Evolutionary conservation across 2,888 invertebrate species (phyloP).

Genomic region (Desoria tigrina): DNA sequence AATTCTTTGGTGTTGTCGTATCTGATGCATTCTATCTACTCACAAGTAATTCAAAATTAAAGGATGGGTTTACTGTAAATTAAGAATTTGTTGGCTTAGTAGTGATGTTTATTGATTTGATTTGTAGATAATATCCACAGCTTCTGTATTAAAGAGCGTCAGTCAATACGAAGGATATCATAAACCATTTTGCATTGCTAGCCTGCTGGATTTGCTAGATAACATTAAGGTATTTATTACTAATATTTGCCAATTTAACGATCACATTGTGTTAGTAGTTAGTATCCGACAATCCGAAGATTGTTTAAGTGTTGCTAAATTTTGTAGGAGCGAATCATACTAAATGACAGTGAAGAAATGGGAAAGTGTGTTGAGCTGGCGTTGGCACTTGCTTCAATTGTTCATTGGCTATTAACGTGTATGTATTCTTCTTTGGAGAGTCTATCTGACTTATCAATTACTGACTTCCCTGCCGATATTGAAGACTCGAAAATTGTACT

Average conservation of each 20-base stretch:
- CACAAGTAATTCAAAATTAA: conserved; percentile 63
- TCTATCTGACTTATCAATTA: conserved; percentile 45
- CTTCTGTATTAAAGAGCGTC: conserved; percentile 82
- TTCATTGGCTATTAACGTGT: conserved; percentile 78
- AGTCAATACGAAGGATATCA: conserved; percentile 84
- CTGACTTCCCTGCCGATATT: conserved; percentile 44
- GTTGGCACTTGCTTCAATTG: conserved; percentile 76
- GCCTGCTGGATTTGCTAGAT: conserved; percentile 81
- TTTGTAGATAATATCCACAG: conserved; percentile 76
- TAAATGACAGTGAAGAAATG: conserved; percentile 42
- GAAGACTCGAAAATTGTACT: conserved; percentile 51
- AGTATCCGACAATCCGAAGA: background rate
- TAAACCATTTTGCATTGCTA: conserved; percentile 83
- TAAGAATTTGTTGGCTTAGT: background rate
- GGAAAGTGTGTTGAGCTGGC: conserved; percentile 81
- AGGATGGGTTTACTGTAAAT: conserved; percentile 1
- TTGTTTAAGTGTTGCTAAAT: background rate
- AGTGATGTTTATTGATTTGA: conserved; percentile 6
- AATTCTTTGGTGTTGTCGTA: conserved; percentile 89
- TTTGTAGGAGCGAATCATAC: conserved; percentile 62
- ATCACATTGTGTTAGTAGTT: background rate
- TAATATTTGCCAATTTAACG: too few species aligned
- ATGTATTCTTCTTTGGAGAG: conserved; percentile 52
- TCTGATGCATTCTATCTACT: conserved; percentile 84
- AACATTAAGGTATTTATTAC: conserved; percentile 61